Evolutionary conservation across 2,797 vertebrate genomes (phyloP).

Genomic region (Sandelia bainsii): DNA sequence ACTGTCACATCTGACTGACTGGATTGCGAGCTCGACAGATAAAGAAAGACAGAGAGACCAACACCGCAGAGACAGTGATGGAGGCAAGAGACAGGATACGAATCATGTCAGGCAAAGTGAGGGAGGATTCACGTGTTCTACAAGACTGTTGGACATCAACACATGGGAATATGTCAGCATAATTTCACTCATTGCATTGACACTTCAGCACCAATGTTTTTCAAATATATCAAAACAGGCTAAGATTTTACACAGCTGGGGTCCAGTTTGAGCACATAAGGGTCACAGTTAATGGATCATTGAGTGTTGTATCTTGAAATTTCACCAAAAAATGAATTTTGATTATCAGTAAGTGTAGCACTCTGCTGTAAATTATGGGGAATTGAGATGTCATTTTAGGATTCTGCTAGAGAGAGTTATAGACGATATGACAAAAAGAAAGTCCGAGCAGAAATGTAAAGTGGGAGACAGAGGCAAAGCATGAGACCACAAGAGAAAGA

Average conservation of each 20-base stretch:
- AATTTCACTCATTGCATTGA: constrained; percentile 45
- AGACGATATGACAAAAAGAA: constrained; percentile 57
- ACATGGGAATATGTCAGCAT: constrained; percentile 22
- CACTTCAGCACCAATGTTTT: constrained; percentile 38
- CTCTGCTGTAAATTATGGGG: constrained; percentile 61
- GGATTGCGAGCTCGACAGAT: constrained; percentile 60
- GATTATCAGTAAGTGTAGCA: constrained; percentile 54
- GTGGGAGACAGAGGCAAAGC: constrained; percentile 62
- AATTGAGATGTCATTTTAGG: constrained; percentile 59
- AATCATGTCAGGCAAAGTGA: constrained; percentile 41
- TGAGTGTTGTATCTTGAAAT: constrained; percentile 45
- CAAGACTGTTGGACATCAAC: constrained; percentile 18
- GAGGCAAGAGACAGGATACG: constrained; percentile 48
- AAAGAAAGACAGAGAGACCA: constrained; percentile 53
- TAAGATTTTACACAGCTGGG: constrained; percentile 31
- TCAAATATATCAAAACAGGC: constrained; percentile 51
- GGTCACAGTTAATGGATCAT: constrained; percentile 35
- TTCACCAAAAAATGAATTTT: constrained; percentile 54
- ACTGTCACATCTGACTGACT: constrained; percentile 64
- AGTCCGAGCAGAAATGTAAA: constrained; percentile 65
- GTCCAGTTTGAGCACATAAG: constrained; percentile 43
- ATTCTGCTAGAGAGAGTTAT: constrained; percentile 37
- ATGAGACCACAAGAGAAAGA: constrained; percentile 54
- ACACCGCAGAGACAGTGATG: constrained; percentile 52
- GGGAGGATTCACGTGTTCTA: constrained; percentile 32